Base-by-base conservation (phyloP, 2,888 invertebrate genomes). In the Heteropelma amictum region DNA sequence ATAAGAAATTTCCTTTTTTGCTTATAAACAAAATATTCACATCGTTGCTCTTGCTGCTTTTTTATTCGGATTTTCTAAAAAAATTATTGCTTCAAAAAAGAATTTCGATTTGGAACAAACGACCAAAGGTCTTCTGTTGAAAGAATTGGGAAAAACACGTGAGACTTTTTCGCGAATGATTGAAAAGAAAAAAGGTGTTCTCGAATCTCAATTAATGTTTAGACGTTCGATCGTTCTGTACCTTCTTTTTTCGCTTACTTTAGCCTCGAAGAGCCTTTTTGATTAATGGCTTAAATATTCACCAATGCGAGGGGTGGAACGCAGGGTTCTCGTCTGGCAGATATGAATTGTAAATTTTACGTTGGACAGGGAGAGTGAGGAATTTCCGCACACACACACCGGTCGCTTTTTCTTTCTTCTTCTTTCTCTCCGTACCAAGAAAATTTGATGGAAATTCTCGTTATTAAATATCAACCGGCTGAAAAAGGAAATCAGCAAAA, bases 201-300 rank as follows among this genome's bases (percentile, higher is more conserved):
- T 12, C 80, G 72, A 76, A 78, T 72, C 78, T 79, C 81, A 75
- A 83, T 84, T 84, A 82, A 80, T 82, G 82, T 83, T 82, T 77
- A 80, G 70, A 76, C 77, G 75, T 65, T 72, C 70, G n/a, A n/a
- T n/a, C n/a, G n/a, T n/a, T n/a, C n/a, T n/a, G n/a, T n/a, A n/a
- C n/a, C n/a, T n/a, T n/a, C 45, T 53, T 54, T 33, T 5, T 28
- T 42, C 35, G n/a, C 26, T 35, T 47, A 35, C 10, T 49, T 17
- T 28, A 3, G 35, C 38, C 21, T 38, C 56, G 72, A n/a, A n/a
- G 64, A 19, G 67, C 76, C 79, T 58, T 77, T 83, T 85, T 86
- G 86, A 86, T 86, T 86, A 86, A 86, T 86, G 84, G 83, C 78
- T 84, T 83, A 84, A 86, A 86, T 86, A 86, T 86, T 84, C 83